phyloP scores from a whole-genome alignment of 2,888 invertebrate species.

The Pristionchus fissidentatus region DNA sequence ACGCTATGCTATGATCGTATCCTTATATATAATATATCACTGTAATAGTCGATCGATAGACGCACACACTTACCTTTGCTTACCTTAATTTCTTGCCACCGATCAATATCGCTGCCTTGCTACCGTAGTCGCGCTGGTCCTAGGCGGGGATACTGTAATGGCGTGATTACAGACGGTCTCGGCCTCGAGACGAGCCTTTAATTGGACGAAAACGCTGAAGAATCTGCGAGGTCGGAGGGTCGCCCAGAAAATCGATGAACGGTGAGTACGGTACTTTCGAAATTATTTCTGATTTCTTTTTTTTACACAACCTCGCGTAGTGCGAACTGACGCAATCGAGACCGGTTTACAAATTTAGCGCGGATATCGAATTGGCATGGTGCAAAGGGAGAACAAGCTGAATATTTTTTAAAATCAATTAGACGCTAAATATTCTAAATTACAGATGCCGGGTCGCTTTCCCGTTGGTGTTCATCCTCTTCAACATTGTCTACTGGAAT shows the following conservation, averaged over 20 bases:
- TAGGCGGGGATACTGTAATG: neutral
- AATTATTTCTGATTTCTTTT: no score
- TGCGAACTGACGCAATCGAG: no score
- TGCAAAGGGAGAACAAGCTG: neutral
- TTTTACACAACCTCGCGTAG: no score
- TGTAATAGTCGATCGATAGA: no score
- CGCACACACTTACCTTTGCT: no score
- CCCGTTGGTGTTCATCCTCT: constrained; percentile 70
- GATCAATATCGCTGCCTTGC: constrained; percentile 30
- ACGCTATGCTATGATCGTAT: no score
- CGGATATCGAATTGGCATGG: no score
- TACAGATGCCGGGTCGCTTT: constrained; percentile 68
- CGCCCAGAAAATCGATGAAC: constrained; percentile 72
- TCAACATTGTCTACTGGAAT: constrained; percentile 73
- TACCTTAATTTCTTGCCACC: no score
- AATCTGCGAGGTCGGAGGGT: constrained; percentile 70
- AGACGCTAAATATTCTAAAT: neutral
- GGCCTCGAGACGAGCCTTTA: constrained; percentile 68
- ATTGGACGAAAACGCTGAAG: constrained; percentile 67
- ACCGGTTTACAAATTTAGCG: no score
- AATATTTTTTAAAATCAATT: neutral
- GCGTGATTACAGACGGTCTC: constrained; percentile 62
- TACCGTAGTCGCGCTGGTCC: neutral
- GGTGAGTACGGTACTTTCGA: constrained; percentile 42
- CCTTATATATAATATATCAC: no score